Base-by-base conservation (phyloP, 2,888 invertebrate genomes). In the Amorpha juglandis region DNA sequence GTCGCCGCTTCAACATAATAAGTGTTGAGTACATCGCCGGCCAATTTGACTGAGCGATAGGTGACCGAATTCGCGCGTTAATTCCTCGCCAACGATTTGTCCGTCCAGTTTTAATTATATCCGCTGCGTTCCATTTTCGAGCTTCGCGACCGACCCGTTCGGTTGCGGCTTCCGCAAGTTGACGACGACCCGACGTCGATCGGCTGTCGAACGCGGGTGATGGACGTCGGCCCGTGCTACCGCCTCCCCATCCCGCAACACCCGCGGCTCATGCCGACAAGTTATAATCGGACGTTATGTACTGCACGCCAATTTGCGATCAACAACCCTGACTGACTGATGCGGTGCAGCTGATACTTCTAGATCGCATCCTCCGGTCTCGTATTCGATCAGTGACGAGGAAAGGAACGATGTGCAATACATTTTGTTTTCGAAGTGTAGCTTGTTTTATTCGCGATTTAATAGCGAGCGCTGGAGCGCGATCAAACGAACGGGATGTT, bases 81-180 rank as follows among this genome's bases (percentile, higher is more conserved):
- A 87, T 87, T 83, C 87, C 81, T 76, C 84, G 87, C 86, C 87
- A 82, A 78, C 83, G 85, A 88, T 88, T 89, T 87, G 87, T 87
- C 82, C 83, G 88, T 81, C 83, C 81, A 78, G 88, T 89, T 90
- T 90, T 92, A 92, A 91, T 91, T 91, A 92, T 92, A 92, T 86
- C 91, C 90, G 89, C 90, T 87, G 88, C 80, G 91, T 87, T 89
- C 92, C 91, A 91, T 92, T 92, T 92, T 91, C 87, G 82, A 81
- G 80, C 80, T 76, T 82, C 82, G 81, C 84, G 81, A 79, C 86
- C 83, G 81, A 82, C 82, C 80, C 75, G 79, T 78, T 79, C 77
- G 79, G 82, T 79, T 78, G 74, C 70, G 74, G 85, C 91, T 91
- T 91, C 91, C 92, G 91, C 79, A 83, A 86, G 78, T 76, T 79